Base-by-base conservation (phyloP, 2,113 vertebrate species). In the Eulemur macaco region DNA sequence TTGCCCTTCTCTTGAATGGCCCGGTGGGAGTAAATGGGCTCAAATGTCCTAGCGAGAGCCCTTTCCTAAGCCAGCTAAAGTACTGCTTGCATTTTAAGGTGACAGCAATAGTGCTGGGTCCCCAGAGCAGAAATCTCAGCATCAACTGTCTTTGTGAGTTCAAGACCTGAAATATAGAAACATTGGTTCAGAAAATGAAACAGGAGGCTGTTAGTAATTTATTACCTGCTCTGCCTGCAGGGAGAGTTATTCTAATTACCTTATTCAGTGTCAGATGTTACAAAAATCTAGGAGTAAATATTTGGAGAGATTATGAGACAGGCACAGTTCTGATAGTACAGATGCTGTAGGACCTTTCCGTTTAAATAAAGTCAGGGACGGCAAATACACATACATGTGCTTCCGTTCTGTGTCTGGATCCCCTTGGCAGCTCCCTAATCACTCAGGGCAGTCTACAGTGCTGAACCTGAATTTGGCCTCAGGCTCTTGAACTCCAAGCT, bases 191-290 rank as follows among this genome's bases (percentile, higher is more conserved):
- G 74, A 68, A 69, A 73, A 64, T 37, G 29, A 81, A 66, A 39
- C 34, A 23, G 23, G 42, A 71, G 21, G 39, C 21, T 76, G 37
- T 68, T 78, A 1, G 45, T n/a, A 15, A 84, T 77, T n/a, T 45
- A 8, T 88, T 68, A 56, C 77, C 80, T 89, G 74, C 68, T 88
- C 56, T 47, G 25, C 83, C 81, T 91, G 13, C 71, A 86, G 82
- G 52, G 63, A 83, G 15, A 66, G 29, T 89, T 86, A 17, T 29
- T 90, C 88, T 96, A 18, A 81, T 93, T 60, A 81, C 63, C 54
- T 93, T 80, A 45, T 52, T 93, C 54, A 14, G 47, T 60, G 94
- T 94, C 95, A 95, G 86, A 78, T 88, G 47, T 81, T 73, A 77
- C 91, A 76, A 37, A 91, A 77, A 54, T 54, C 78, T 56, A 73